Conservation (phyloP, 2,888 invertebrate genomes). For the Merodon equestris region DNA sequence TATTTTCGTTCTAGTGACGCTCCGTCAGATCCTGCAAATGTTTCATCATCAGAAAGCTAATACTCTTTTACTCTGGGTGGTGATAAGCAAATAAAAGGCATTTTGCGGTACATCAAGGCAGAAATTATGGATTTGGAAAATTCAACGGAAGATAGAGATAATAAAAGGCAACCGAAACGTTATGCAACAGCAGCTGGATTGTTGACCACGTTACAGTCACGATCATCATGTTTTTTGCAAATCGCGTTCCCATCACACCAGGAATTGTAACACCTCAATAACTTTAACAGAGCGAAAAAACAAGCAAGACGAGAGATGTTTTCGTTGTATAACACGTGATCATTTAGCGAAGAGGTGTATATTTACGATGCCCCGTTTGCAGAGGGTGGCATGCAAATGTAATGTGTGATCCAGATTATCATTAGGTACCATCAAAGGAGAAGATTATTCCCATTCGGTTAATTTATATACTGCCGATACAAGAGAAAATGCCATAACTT, state of each 20-base stretch:
- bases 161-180: too few relatives aligned
- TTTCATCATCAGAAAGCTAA: slow-evolving; percentile 1
- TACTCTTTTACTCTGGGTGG: not conserved
- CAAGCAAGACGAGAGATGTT: slow-evolving; percentile 10
- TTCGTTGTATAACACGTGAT: slow-evolving; percentile 8
- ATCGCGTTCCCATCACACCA: too few relatives aligned
- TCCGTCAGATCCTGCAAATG: too few relatives aligned
- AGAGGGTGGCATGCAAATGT: too few relatives aligned
- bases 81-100: slow-evolving; percentile 2
- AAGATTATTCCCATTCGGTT: not conserved
- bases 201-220: not conserved
- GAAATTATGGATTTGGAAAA: slow-evolving; percentile 6
- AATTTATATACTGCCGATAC: too few relatives aligned
- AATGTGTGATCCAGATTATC: too few relatives aligned
- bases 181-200: slow-evolving; percentile 6
- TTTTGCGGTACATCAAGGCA: slow-evolving; percentile 10
- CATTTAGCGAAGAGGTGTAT: slow-evolving; percentile 6
- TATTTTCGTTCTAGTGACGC: slow-evolving; percentile 22
- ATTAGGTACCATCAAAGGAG: not conserved
- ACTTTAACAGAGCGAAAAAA: slow-evolving; percentile 7
- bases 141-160: slow-evolving; percentile 1
- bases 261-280: too few relatives aligned
- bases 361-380: not conserved
- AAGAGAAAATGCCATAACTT: too few relatives aligned
- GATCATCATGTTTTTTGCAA: not conserved